Evolutionary conservation across 2,113 vertebrate species (phyloP), one percentile per base, ranked within the genome.

Genomic region (Pterophyllum scalare): DNA sequence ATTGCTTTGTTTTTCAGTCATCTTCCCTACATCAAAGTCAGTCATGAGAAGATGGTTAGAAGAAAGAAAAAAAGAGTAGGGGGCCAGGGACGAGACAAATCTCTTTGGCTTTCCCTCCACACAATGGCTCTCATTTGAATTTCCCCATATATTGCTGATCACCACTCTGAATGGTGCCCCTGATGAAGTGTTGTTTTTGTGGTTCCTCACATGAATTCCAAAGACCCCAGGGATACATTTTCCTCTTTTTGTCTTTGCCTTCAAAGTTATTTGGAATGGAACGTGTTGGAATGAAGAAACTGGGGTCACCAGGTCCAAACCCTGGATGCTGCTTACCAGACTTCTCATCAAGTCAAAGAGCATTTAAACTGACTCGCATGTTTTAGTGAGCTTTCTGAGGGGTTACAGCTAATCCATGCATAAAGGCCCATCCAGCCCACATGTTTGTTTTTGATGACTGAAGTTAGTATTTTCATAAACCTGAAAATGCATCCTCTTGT

Each of bases 121-220:
- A 94, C 93, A 94, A 94, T 91, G 92, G 88, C 88, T 90, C 89
- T 94, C 88, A 93, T 94, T 94, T 94, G 90, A 94, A 93, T 93
- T 87, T 76, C 79, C 89, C 85, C 89, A 93, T 91, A 94, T 94
- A 94, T 94, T 90, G 93, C 86, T 92, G 93, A 94, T 94, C 87
- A 87, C 83, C 87, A 60, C 81, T 79, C 89, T 95, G 92, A 94
- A 94, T 91, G 94, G 93, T 89, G 83, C 85, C 88, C 83, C 89
- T 94, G 94, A 95, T 95, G 90, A 94, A 95, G 95, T 93, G 93
- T 92, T 93, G 90, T 94, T 93, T 93, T 94, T 93, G 92, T 94
- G 89, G 82, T 67, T 89, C 82, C 85, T 88, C 82, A 56, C 91
- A 83, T 81, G 87, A 92, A 94, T 94, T 93, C 93, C 91, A 93